A percentile compares a stretch with the other conserved stretches of the same genome.
Evolutionary conservation across 2,113 vertebrate species (phyloP).

Genomic region (Tenrec ecaudatus): DNA sequence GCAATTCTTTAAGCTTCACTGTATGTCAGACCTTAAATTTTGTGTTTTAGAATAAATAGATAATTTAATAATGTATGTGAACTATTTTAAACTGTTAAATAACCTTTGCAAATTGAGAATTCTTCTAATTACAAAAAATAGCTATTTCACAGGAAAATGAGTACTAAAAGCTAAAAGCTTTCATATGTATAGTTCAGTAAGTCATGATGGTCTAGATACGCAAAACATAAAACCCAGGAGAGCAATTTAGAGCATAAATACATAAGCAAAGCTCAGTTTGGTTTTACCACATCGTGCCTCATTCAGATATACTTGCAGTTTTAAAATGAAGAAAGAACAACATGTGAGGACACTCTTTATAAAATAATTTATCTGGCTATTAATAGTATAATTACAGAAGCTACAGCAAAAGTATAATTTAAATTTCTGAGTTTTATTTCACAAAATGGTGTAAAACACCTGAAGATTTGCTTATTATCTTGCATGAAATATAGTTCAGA

Average conservation of each 20-base stretch:
- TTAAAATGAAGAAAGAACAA: background rate
- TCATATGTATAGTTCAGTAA: slow-evolving; percentile 30
- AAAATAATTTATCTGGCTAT: slow-evolving; percentile 3
- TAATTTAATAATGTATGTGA: background rate
- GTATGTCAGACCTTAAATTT: background rate
- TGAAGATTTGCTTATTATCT: slow-evolving; percentile 5
- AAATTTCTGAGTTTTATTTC: background rate
- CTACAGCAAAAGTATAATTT: slow-evolving; percentile 4
- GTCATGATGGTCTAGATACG: slow-evolving; percentile 2
- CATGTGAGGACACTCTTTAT: background rate
- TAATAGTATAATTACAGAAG: background rate
- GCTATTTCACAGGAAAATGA: slow-evolving; percentile 14
- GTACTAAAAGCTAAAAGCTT: slow-evolving; percentile 18
- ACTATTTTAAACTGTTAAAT: background rate
- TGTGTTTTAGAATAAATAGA: background rate
- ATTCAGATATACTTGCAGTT: background rate
- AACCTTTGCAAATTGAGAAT: background rate
- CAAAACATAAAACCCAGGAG: slow-evolving; percentile 40
- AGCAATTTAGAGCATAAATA: background rate
- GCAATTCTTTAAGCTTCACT: background rate
- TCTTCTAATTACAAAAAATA: background rate
- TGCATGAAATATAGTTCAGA: background rate
- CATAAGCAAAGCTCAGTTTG: slow-evolving; percentile 29
- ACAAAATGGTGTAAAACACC: background rate
- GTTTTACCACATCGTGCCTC: background rate